Base-by-base conservation (phyloP, 1,140 invertebrate genomes). In the Lepidurus arcticus region DNA sequence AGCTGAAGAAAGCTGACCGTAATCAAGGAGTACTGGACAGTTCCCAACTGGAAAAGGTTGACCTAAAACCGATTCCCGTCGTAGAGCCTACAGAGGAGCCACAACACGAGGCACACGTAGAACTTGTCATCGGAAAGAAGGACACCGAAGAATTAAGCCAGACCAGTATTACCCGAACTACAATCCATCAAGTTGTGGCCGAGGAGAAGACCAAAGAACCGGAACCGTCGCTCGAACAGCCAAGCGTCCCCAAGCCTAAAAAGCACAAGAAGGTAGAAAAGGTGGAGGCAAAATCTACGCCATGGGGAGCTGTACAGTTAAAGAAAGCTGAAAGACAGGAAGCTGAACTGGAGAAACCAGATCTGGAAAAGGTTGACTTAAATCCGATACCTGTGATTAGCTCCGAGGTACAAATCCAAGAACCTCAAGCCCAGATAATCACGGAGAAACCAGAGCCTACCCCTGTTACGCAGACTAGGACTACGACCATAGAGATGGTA, bases 321-420 rank as follows among this genome's bases (percentile, higher is more conserved):
- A 21, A 44, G 24, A 75, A 75, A 75, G 74, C 74, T 43, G 74
- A 47, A 76, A n/a, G 44, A 42, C 43, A 44, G 16, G 11, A 34
- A 34, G 73, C 26, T 76, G 44, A 16, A 44, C 16, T 44, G 16
- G 73, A 76, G 1, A 73, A 5, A 34, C 6, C 47, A 11, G 77
- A 78, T 7, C 5, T 76, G 53, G 53, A 65, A 65, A 65, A 65
- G 21, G 8, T 65, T 4, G 53, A 65, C 6, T 21, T 65, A 7
- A 65, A 65, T 7, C 53, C 53, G 5, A 21, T 65, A 65, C 53
- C 53, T 7, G 21, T 21, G 34, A 34, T 34, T 34, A 34, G 34
- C 34, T 34, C 53, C 13, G 53, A 65, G 21, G n/a, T n/a, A 13
- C 8, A 9, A 13, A n/a, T 65, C 16, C 53, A 21, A 65, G 21